phyloP scores from a whole-genome alignment of 2,888 invertebrate genomes.

The Polia nebulosa region DNA sequence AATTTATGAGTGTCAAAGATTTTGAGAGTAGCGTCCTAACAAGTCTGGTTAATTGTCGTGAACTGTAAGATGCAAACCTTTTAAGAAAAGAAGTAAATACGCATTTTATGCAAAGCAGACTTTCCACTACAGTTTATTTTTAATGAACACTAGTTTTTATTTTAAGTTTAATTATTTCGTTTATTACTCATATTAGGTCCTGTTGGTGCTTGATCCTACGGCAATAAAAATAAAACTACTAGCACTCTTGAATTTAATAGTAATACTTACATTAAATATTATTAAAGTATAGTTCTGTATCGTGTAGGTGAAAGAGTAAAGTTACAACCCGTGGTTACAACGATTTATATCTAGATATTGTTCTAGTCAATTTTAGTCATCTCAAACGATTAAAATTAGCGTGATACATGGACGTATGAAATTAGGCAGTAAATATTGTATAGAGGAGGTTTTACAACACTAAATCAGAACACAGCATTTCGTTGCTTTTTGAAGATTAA shows the following conservation, averaged over 20 bases:
- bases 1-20: slow-evolving; percentile 5
- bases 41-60: slow-evolving; percentile 60
- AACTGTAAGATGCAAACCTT: slow-evolving; percentile 61
- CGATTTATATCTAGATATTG: no score
- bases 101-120: slow-evolving; percentile 77
- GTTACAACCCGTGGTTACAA: no score
- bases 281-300: background rate
- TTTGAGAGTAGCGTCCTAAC: slow-evolving; percentile 43
- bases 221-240: slow-evolving; percentile 6
- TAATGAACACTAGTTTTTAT: slow-evolving; percentile 52
- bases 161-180: slow-evolving; percentile 42
- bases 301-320: background rate
- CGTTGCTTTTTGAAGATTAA: background rate
- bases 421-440: background rate
- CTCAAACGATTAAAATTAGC: slow-evolving; percentile 9
- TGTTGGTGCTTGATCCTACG: slow-evolving; percentile 29
- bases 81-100: slow-evolving; percentile 54
- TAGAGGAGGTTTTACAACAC: background rate
- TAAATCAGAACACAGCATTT: slow-evolving; percentile 6
- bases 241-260: slow-evolving; percentile 7
- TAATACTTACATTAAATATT: background rate
- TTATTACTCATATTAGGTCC: slow-evolving; percentile 21
- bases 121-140: slow-evolving; percentile 76
- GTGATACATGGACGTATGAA: no score
- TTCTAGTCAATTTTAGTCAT: slow-evolving; percentile 52